Evolutionary conservation across 2,888 invertebrate species (phyloP).

Genomic region (Terebella lapidaria): DNA sequence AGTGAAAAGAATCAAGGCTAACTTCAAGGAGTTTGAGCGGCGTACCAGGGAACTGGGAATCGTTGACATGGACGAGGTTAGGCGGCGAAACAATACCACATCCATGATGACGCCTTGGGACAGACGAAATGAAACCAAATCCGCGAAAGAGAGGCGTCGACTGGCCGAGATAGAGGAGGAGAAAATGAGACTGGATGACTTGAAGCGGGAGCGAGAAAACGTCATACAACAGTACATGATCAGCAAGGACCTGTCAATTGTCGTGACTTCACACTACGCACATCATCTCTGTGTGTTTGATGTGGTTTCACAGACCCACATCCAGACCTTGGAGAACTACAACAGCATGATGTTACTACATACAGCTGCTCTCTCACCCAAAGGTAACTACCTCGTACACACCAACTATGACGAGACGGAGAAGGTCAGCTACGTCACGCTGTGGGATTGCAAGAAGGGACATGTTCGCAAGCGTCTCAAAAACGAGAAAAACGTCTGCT

Average conservation of each 20-base stretch:
- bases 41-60: constrained; percentile 1
- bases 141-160: constrained; percentile 31
- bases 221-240: constrained; percentile 44
- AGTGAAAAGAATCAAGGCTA: constrained; percentile 37
- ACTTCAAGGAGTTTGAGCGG: constrained; percentile 20
- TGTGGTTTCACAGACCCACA: constrained; percentile 34
- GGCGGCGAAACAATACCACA: constrained; percentile 26
- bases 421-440: constrained; percentile 46
- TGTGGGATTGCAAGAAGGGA: constrained; percentile 46
- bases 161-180: constrained; percentile 35
- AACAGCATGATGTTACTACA: constrained; percentile 45
- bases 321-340: constrained; percentile 40
- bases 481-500: constrained; percentile 45
- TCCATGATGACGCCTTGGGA: constrained; percentile 48
- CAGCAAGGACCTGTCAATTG: constrained; percentile 38
- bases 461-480: constrained; percentile 37
- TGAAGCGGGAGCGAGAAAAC: constrained; percentile 43
- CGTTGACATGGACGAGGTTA: constrained; percentile 3
- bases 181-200: constrained; percentile 30
- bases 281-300: constrained; percentile 50
- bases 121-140: constrained; percentile 35
- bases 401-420: constrained; percentile 46
- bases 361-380: constrained; percentile 38
- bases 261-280: constrained; percentile 48
- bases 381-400: constrained; percentile 42